These are phyloP conservation scores for Seira musarum DNA, from an alignment of 2,888 invertebrate species.

Conservation along the genomic window DNA sequence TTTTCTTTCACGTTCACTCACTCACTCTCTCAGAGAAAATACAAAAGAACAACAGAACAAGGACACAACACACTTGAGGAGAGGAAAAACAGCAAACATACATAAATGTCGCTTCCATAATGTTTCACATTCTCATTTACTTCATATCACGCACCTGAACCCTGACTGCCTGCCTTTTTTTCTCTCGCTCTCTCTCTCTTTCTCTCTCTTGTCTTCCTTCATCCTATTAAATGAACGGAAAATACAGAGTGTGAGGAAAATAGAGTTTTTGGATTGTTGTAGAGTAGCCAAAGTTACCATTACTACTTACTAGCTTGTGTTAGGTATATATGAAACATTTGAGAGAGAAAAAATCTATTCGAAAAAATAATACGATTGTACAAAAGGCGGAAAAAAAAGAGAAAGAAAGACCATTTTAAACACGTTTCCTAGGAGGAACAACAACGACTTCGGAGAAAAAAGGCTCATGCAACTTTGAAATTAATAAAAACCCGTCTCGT, in stretches of 20 bases:
- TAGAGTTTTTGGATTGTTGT: neutral
- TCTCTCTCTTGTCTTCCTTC: conserved; percentile 41
- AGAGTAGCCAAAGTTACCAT: too few species aligned
- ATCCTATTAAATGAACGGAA: conserved; percentile 46
- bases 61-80: conserved; percentile 22
- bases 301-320: too few species aligned
- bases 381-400: conserved; percentile 21
- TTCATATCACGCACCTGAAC: conserved; percentile 60
- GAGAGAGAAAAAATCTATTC: conserved; percentile 28
- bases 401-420: conserved; percentile 54
- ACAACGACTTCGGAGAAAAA: conserved; percentile 39
- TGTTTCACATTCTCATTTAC: conserved; percentile 58
- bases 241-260: conserved; percentile 30
- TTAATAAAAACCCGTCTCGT: conserved; percentile 65
- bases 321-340: too few species aligned
- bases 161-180: conserved; percentile 31
- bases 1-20: conserved; percentile 2
- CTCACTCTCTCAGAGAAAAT: neutral
- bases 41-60: neutral
- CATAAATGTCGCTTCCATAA: conserved; percentile 58
- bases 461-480: conserved; percentile 66
- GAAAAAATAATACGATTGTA: conserved; percentile 3
- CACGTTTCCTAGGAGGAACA: conserved; percentile 30
- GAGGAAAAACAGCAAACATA: conserved; percentile 44
- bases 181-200: neutral